These are phyloP conservation scores for Lampropteryx suffumata DNA, from an alignment of 2,888 invertebrate genomes.

Conservation along the genomic window DNA sequence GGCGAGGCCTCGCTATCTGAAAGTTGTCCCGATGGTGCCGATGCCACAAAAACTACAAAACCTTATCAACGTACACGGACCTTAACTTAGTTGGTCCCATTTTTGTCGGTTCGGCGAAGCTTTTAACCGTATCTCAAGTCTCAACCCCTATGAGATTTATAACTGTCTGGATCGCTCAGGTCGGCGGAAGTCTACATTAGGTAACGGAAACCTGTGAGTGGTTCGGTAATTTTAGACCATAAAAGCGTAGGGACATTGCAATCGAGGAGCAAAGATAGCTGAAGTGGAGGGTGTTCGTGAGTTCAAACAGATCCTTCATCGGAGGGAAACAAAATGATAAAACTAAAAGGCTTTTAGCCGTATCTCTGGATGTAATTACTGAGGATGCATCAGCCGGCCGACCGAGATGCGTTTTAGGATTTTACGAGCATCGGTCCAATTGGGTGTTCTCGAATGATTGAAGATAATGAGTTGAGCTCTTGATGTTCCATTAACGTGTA, in stretches of 20 bases:
- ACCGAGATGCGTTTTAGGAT: slow-evolving; percentile 39
- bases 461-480: slow-evolving; percentile 56
- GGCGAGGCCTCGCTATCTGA: slow-evolving; percentile 67
- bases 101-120: slow-evolving; percentile 70
- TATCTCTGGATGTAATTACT: slow-evolving; percentile 44
- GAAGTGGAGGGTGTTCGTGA: slow-evolving; percentile 46
- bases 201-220: slow-evolving; percentile 70
- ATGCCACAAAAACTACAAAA: slow-evolving; percentile 74
- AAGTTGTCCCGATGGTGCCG: slow-evolving; percentile 63
- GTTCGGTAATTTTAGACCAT: slow-evolving; percentile 62
- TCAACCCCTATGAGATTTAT: slow-evolving; percentile 69
- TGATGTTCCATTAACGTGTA: slow-evolving; percentile 70
- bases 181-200: slow-evolving; percentile 72
- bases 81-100: slow-evolving; percentile 75
- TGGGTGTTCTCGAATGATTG: slow-evolving; percentile 53
- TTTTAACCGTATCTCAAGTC: slow-evolving; percentile 71
- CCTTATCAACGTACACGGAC: slow-evolving; percentile 79
- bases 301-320: slow-evolving; percentile 49
- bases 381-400: slow-evolving; percentile 34
- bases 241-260: slow-evolving; percentile 54
- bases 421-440: slow-evolving; percentile 47
- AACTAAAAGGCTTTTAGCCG: slow-evolving; percentile 47
- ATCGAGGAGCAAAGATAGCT: slow-evolving; percentile 52
- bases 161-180: slow-evolving; percentile 69
- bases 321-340: slow-evolving; percentile 46